A percentile compares a stretch with the other conserved stretches of the same genome.
phyloP scores from a whole-genome alignment of 1,140 invertebrate species.

The Drosophila kurseongensis region DNA sequence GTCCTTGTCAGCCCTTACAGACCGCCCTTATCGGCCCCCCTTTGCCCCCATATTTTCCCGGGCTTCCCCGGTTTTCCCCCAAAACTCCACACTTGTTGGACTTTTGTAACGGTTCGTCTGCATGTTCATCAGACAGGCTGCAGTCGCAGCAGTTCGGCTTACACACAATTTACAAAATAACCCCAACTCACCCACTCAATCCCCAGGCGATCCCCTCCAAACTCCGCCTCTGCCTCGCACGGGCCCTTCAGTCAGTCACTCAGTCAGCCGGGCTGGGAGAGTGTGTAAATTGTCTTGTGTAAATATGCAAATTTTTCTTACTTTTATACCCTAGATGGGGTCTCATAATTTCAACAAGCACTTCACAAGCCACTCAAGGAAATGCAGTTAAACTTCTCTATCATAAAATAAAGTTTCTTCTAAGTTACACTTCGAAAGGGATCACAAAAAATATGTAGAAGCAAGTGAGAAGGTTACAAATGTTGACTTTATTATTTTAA shows the following conservation, averaged over 20 bases:
- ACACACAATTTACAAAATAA: slow-evolving; percentile 78
- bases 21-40: slow-evolving; percentile 22
- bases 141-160: slow-evolving; percentile 71
- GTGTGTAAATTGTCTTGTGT: slow-evolving; percentile 79
- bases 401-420: not conserved
- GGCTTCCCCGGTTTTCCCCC: slow-evolving; percentile 5
- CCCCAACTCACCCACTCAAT: slow-evolving; percentile 47
- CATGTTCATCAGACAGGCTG: slow-evolving; percentile 51
- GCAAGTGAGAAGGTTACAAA: not conserved
- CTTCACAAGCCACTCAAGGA: not conserved
- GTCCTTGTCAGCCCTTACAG: slow-evolving; percentile 50
- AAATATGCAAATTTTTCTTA: slow-evolving; percentile 73
- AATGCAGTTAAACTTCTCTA: not conserved
- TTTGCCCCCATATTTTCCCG: slow-evolving; percentile 10
- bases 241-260: slow-evolving; percentile 45
- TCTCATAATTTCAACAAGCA: not conserved
- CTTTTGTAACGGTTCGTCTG: slow-evolving; percentile 60
- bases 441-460: not conserved
- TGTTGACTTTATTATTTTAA: too few relatives aligned
- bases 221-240: slow-evolving; percentile 1
- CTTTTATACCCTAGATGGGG: slow-evolving; percentile 22
- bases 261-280: slow-evolving; percentile 25
- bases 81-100: slow-evolving; percentile 63
- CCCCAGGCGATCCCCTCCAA: not conserved
- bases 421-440: not conserved